phyloP scores from a whole-genome alignment of 2,113 vertebrate species.

The Todiramphus saurophagus region DNA sequence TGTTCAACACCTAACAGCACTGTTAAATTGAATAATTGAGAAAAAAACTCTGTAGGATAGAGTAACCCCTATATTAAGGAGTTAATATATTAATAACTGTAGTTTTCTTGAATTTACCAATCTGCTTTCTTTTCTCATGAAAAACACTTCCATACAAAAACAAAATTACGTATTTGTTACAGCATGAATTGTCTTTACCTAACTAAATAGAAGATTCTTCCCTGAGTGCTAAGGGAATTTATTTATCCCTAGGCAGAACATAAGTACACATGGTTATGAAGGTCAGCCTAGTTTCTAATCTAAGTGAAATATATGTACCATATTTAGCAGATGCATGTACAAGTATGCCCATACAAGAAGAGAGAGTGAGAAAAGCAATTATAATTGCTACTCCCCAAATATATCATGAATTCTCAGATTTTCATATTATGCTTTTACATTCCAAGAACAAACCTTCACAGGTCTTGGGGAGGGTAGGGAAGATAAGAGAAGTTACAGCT shows the following conservation, averaged over 20 bases:
- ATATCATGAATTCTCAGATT: slow-evolving; percentile 10
- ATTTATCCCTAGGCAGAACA: slow-evolving; percentile 28
- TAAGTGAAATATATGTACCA: slow-evolving; percentile 18
- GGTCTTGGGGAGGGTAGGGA: background rate
- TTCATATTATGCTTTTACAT: background rate
- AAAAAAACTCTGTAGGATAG: background rate
- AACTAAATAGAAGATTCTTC: background rate
- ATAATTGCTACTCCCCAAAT: slow-evolving; percentile 47
- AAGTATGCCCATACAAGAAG: slow-evolving; percentile 31
- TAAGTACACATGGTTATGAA: slow-evolving; percentile 10
- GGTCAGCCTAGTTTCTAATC: slow-evolving; percentile 47
- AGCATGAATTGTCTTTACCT: background rate
- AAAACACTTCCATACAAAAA: background rate
- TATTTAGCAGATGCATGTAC: slow-evolving; percentile 11
- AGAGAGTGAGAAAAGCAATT: slow-evolving; percentile 59
- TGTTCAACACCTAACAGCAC: slow-evolving; percentile 7
- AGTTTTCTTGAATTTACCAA: background rate
- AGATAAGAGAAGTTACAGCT: background rate
- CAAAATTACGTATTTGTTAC: background rate
- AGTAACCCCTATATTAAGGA: background rate
- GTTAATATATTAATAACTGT: background rate
- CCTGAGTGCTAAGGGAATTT: background rate
- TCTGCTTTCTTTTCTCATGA: background rate
- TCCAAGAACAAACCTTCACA: background rate
- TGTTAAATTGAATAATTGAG: slow-evolving; percentile 18